A percentile compares a stretch with the other conserved stretches of the same genome.
phyloP scores from a whole-genome alignment of 2,113 vertebrate genomes.

The Xenopus borealis region DNA sequence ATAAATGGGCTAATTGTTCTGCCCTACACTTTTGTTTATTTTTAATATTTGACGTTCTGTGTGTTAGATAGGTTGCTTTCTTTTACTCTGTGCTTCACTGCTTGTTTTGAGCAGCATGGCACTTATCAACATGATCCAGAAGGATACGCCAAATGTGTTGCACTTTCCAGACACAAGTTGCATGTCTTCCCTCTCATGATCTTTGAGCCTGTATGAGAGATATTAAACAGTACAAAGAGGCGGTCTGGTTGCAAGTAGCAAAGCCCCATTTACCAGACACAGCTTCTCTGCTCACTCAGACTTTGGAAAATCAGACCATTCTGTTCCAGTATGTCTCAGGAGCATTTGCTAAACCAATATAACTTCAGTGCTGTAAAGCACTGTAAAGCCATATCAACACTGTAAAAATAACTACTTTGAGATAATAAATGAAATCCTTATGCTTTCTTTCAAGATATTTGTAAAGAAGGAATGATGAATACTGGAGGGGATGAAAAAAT shows the following conservation, averaged over 20 bases:
- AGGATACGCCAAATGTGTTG: slow-evolving; percentile 8
- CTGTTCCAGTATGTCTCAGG: not conserved
- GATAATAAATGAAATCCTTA: not conserved
- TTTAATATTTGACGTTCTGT: slow-evolving; percentile 32
- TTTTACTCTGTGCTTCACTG: not conserved
- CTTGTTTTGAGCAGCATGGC: slow-evolving; percentile 14
- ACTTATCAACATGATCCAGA: slow-evolving; percentile 14
- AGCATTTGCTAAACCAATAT: not conserved
- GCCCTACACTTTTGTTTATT: slow-evolving; percentile 33
- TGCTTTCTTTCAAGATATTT: not conserved
- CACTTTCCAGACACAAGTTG: slow-evolving; percentile 3
- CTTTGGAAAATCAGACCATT: too few species aligned
- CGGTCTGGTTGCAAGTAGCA: not conserved
- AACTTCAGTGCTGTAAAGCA: not conserved
- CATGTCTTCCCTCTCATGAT: slow-evolving; percentile 12
- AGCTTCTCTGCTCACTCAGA: not conserved
- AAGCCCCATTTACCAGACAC: not conserved
- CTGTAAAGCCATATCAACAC: not conserved
- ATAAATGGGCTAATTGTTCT: slow-evolving; percentile 41
- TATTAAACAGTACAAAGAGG: slow-evolving; percentile 4
- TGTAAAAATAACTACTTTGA: not conserved
- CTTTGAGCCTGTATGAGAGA: slow-evolving; percentile 2
- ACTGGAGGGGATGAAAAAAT: not conserved
- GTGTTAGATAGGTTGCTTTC: slow-evolving; percentile 14
- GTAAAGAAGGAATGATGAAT: not conserved